Evolutionary conservation across 2,888 invertebrate species (phyloP).

Genomic region (Ferdinandea cuprea): DNA sequence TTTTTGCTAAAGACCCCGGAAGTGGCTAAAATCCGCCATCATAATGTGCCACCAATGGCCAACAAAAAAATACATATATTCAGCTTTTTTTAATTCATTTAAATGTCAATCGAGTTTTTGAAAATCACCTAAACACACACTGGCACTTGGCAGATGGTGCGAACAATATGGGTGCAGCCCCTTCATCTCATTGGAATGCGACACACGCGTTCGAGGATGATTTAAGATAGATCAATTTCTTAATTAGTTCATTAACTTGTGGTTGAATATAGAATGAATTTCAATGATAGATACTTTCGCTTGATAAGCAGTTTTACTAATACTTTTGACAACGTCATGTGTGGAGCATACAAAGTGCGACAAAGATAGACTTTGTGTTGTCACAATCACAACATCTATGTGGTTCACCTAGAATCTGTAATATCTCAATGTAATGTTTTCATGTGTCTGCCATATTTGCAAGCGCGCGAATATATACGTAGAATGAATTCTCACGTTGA

Average conservation of each 20-base stretch:
- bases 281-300: conserved; percentile 2
- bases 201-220: conserved; percentile 38
- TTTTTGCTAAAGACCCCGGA: conserved; percentile 57
- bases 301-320: conserved; percentile 23
- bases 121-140: no score
- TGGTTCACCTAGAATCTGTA: conserved; percentile 67
- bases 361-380: conserved; percentile 21
- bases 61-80: not conserved
- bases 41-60: not conserved
- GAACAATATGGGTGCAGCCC: conserved; percentile 10
- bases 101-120: no score
- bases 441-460: conserved; percentile 50
- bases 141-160: not conserved
- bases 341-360: conserved; percentile 36
- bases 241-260: conserved; percentile 57
- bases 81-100: not conserved
- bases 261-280: conserved; percentile 24
- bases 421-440: conserved; percentile 48
- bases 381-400: conserved; percentile 62
- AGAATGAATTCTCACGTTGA: conserved; percentile 39
- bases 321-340: conserved; percentile 48
- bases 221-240: conserved; percentile 39
- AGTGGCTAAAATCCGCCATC: conserved; percentile 6
- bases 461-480: no score
- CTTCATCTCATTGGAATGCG: conserved; percentile 43